Conservation (phyloP, 2,113 vertebrate genomes). For the Orcinus orca region DNA sequence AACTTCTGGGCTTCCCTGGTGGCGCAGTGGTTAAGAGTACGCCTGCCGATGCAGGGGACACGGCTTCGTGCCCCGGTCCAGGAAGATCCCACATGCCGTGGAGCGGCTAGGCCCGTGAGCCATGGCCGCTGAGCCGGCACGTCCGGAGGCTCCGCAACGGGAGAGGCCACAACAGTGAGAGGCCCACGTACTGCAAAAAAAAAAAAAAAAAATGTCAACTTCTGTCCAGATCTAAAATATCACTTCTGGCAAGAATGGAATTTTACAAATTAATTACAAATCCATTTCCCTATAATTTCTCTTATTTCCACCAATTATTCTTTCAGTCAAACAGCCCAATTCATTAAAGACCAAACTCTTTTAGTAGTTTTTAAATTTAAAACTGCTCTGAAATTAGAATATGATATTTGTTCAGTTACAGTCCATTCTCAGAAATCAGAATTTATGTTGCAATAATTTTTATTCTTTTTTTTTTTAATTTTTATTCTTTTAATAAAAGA, state of each 20-base stretch:
- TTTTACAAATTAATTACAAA: constrained; percentile 32
- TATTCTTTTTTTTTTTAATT: constrained; percentile 26
- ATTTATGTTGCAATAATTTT: neutral
- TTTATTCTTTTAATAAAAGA: constrained; percentile 10
- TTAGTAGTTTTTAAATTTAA: neutral
- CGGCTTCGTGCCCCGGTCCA: too few species aligned
- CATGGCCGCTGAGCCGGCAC: too few species aligned
- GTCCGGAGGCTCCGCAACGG: too few species aligned
- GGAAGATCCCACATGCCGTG: too few species aligned
- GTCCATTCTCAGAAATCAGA: neutral
- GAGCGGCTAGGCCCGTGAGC: too few species aligned
- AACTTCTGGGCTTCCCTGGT: neutral
- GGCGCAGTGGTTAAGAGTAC: too few species aligned
- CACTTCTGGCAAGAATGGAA: neutral
- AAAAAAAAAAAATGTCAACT: neutral
- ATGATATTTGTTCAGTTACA: neutral
- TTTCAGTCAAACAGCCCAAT: neutral
- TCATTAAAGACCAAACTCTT: neutral
- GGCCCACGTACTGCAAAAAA: too few species aligned
- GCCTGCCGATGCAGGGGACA: too few species aligned
- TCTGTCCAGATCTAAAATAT: neutral
- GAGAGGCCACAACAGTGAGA: too few species aligned
- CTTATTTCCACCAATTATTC: neutral
- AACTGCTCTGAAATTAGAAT: constrained; percentile 19
- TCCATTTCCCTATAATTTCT: neutral